Percentiles rank a stretch among this genome's conserved stretches.
Evolutionary conservation across 2,888 invertebrate species (phyloP).

Genomic region (Hipparchia semele): DNA sequence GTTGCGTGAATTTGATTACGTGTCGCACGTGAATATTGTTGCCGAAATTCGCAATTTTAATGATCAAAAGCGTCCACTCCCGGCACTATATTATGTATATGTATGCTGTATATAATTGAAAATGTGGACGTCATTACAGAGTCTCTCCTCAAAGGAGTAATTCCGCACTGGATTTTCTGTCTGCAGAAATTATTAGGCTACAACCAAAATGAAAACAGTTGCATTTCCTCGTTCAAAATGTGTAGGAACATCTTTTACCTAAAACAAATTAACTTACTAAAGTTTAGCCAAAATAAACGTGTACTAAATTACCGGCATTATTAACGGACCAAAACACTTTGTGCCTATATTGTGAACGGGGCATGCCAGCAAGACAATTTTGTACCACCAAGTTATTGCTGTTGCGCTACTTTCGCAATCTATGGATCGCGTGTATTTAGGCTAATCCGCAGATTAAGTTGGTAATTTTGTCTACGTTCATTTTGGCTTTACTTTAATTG

Average conservation of each 20-base stretch:
- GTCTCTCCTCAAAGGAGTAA: neutral
- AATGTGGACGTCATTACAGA: neutral
- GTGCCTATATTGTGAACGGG: no score
- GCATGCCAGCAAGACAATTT: no score
- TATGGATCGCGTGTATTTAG: no score
- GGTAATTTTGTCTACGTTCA: no score
- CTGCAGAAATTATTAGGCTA: neutral
- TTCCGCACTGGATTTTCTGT: neutral
- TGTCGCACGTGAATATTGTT: slow-evolving; percentile 16
- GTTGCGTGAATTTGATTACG: slow-evolving; percentile 27
- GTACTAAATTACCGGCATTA: no score
- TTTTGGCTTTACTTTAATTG: no score
- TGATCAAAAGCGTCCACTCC: slow-evolving; percentile 6
- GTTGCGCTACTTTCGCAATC: no score
- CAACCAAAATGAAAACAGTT: neutral
- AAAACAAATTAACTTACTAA: no score
- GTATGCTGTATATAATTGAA: neutral
- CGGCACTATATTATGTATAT: neutral
- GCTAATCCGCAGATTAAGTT: no score
- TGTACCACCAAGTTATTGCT: no score
- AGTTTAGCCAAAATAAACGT: no score
- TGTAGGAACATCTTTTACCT: neutral
- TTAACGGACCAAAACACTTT: no score
- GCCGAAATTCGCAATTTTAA: slow-evolving; percentile 17
- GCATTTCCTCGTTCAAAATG: neutral